These are phyloP conservation scores for Cyphomyrus discorhynchus DNA, from an alignment of 2,113 vertebrate species.

Conservation along the genomic window DNA sequence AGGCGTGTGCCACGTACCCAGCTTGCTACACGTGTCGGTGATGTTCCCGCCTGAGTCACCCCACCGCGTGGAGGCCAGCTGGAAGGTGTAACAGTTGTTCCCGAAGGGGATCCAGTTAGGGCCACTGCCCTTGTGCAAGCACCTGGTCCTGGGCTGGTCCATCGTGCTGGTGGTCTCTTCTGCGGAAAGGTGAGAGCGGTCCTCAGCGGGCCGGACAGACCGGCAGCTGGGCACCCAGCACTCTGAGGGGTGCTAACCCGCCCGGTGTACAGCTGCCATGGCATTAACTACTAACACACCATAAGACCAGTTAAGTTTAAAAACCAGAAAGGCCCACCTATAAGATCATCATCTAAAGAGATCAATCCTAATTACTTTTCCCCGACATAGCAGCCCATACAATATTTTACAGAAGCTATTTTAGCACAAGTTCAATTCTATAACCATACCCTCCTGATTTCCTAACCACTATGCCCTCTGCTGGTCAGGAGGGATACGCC, in stretches of 20 bases:
- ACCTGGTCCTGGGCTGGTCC: slow-evolving; percentile 54
- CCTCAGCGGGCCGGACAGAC: neutral
- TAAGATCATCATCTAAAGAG: neutral
- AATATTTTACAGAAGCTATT: neutral
- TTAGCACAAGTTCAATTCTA: neutral
- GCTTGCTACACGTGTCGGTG: slow-evolving; percentile 63
- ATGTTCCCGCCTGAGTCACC: slow-evolving; percentile 42
- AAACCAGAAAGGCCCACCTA: neutral
- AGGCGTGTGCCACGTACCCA: slow-evolving; percentile 59
- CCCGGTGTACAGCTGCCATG: neutral
- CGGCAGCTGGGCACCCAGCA: neutral
- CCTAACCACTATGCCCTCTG: neutral
- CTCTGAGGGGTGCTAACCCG: neutral
- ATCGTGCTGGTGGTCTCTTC: slow-evolving; percentile 49
- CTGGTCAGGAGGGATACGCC: neutral
- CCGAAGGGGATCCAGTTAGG: slow-evolving; percentile 86
- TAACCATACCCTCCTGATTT: neutral
- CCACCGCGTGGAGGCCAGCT: slow-evolving; percentile 68
- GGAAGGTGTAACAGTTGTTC: slow-evolving; percentile 84
- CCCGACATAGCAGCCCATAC: neutral
- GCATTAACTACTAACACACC: neutral
- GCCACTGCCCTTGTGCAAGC: slow-evolving; percentile 77
- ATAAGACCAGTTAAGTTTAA: neutral
- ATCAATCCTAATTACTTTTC: neutral
- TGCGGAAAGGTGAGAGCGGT: slow-evolving; percentile 39